These are phyloP conservation scores for Syritta pipiens DNA, from an alignment of 2,888 invertebrate species.

Conservation along the genomic window DNA sequence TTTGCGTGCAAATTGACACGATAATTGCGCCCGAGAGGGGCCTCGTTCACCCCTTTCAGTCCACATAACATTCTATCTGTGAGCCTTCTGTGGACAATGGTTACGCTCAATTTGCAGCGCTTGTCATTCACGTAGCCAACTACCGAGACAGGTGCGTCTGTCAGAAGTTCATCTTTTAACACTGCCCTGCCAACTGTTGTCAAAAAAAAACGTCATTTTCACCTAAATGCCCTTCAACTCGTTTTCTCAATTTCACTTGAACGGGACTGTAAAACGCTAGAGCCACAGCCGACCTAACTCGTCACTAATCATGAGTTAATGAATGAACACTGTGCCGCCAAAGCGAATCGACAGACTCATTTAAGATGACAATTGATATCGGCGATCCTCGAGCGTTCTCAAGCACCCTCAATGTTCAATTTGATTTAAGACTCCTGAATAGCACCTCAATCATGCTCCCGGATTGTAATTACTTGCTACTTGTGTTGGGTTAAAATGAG, in stretches of 20 bases:
- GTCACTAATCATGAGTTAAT: conserved; percentile 44
- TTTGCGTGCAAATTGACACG: conserved; percentile 68
- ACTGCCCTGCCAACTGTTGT: conserved; percentile 51
- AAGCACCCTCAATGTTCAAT: conserved; percentile 49
- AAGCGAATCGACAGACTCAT: conserved; percentile 50
- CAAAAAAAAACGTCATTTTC: conserved; percentile 1
- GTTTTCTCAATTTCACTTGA: conserved; percentile 43
- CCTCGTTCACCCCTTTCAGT: conserved; percentile 25
- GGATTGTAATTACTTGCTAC: conserved; percentile 72
- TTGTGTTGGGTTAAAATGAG: conserved; percentile 71
- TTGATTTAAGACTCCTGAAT: conserved; percentile 58
- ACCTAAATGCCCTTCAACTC: conserved; percentile 42
- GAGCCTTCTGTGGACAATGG: conserved; percentile 33
- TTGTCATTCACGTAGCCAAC: conserved; percentile 47
- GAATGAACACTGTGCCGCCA: conserved; percentile 55
- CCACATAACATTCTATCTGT: not conserved
- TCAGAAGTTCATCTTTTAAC: conserved; percentile 21
- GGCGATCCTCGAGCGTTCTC: conserved; percentile 31
- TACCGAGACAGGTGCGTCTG: conserved; percentile 48
- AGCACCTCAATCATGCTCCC: conserved; percentile 67
- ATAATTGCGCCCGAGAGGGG: conserved; percentile 48
- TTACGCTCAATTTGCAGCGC: conserved; percentile 60
- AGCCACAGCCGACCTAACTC: conserved; percentile 1
- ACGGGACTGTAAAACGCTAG: not conserved
- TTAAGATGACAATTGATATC: conserved; percentile 58